phyloP scores from a whole-genome alignment of 2,888 invertebrate species.

The Leptinotarsa peninsularis region DNA sequence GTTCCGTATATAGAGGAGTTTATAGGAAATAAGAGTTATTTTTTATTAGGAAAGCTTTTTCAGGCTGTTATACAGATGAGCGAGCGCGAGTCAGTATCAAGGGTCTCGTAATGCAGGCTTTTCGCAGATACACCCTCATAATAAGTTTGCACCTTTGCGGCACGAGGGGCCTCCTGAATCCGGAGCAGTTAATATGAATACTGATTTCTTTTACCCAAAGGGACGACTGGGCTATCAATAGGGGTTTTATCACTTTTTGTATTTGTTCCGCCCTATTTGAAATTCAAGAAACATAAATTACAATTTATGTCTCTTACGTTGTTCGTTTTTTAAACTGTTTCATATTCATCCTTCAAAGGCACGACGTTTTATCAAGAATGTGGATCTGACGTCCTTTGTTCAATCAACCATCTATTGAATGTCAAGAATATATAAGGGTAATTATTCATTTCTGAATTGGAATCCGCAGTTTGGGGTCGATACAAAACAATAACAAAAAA shows the following conservation, averaged over 20 bases:
- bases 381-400: conserved; percentile 16
- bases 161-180: conserved; percentile 57
- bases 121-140: conserved; percentile 64
- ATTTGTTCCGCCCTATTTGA: conserved; percentile 51
- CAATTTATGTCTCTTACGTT: conserved; percentile 48
- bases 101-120: conserved; percentile 63
- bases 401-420: conserved; percentile 1
- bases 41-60: conserved; percentile 28
- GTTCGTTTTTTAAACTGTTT: conserved; percentile 43
- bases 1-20: not conserved
- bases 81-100: conserved; percentile 61
- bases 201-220: conserved; percentile 51
- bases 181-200: conserved; percentile 65
- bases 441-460: not conserved
- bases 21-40: conserved; percentile 26
- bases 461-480: no score
- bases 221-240: conserved; percentile 54
- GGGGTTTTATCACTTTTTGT: conserved; percentile 58
- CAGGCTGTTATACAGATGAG: conserved; percentile 59
- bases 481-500: no score
- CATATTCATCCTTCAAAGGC: conserved; percentile 21
- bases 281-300: conserved; percentile 49
- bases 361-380: conserved; percentile 6
- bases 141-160: conserved; percentile 65
- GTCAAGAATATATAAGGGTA: not conserved